These are phyloP conservation scores for Hippolais icterina DNA, from an alignment of 2,113 vertebrate genomes.

Conservation along the genomic window DNA sequence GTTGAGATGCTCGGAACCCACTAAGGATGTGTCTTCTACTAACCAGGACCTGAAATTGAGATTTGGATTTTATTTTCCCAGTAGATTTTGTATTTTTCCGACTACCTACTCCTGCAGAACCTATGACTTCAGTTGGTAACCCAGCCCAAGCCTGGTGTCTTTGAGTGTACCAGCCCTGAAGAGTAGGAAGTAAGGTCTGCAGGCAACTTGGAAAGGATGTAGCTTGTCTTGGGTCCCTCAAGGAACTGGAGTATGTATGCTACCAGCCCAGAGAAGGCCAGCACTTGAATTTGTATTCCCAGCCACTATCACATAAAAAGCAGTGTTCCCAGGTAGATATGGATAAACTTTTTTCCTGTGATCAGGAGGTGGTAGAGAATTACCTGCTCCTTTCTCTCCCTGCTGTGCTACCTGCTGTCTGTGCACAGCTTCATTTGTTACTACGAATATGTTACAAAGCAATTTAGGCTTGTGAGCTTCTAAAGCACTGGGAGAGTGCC, in stretches of 20 bases:
- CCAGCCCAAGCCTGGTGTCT: not conserved
- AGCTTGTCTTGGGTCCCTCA: not conserved
- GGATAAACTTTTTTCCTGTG: fast-evolving
- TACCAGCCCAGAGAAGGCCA: not conserved
- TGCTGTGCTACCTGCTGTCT: not conserved
- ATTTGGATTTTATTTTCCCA: not conserved
- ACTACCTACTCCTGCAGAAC: not conserved
- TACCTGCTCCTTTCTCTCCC: not conserved
- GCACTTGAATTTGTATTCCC: not conserved
- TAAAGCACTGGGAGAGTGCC: not conserved
- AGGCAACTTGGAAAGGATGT: not conserved
- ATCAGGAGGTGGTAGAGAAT: not conserved
- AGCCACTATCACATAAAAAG: not conserved
- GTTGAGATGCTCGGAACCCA: not conserved
- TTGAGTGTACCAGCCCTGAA: not conserved
- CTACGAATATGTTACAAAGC: not conserved
- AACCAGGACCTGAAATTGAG: not conserved
- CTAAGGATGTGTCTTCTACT: not conserved
- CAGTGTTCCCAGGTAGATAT: not conserved
- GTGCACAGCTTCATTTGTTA: not conserved
- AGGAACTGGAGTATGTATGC: not conserved
- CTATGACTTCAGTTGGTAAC: not conserved
- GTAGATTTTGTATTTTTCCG: not conserved
- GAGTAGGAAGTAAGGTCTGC: not conserved
- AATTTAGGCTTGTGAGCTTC: not conserved